Evolutionary conservation across 2,113 vertebrate species (phyloP).

Genomic region (Acanthochromis polyacanthus): DNA sequence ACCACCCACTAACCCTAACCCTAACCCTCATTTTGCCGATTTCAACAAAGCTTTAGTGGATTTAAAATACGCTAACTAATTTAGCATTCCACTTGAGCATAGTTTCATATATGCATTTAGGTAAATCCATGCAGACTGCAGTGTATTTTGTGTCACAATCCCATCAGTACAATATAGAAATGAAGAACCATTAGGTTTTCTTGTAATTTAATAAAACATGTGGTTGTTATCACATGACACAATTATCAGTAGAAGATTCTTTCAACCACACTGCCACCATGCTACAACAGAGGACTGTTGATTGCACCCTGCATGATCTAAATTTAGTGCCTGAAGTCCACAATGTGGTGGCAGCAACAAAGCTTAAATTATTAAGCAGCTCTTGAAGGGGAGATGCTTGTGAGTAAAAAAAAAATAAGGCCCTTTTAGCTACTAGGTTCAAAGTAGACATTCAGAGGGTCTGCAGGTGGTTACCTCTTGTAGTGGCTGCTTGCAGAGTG

Average conservation of each 20-base stretch:
- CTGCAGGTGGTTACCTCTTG: conserved; percentile 83
- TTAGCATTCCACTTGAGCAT: background rate
- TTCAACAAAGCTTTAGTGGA: background rate
- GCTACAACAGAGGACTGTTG: background rate
- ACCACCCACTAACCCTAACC: too few species aligned
- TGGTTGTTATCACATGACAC: background rate
- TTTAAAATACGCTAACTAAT: background rate
- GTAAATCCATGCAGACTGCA: background rate
- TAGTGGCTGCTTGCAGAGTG: conserved; percentile 94
- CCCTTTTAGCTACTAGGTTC: background rate
- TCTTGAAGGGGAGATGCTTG: background rate
- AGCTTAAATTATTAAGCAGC: background rate
- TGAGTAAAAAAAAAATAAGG: background rate
- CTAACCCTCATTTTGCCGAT: background rate
- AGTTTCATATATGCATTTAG: too few species aligned
- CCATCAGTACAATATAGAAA: background rate
- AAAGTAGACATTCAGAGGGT: background rate
- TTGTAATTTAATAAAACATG: background rate
- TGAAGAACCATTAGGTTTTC: background rate
- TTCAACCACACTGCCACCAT: background rate
- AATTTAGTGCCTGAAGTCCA: background rate
- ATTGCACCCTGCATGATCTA: background rate
- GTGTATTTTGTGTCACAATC: background rate
- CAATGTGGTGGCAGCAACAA: background rate
- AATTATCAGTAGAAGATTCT: background rate